A percentile compares a stretch with the other conserved stretches of the same genome.
phyloP scores from a whole-genome alignment of 2,888 invertebrate genomes.

The Hybos culiciformis region DNA sequence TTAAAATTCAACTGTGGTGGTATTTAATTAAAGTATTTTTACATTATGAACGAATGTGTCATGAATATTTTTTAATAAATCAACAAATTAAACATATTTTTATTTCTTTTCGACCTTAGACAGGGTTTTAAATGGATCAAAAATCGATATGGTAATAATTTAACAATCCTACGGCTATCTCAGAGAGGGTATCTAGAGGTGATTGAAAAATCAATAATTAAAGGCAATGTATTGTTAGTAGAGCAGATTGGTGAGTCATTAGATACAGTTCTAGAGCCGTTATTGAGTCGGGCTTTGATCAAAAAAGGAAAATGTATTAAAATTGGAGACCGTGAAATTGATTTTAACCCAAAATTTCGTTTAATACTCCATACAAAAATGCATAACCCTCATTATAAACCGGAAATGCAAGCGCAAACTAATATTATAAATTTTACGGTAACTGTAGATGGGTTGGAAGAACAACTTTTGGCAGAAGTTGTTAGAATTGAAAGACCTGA shows the following conservation, averaged over 20 bases:
- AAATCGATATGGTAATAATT: conserved; percentile 56
- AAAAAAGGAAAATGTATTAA: conserved; percentile 68
- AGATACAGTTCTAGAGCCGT: conserved; percentile 86
- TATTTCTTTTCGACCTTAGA: conserved; percentile 24
- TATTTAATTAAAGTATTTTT: too few relatives aligned
- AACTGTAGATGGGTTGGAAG: conserved; percentile 87
- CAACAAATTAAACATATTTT: too few relatives aligned
- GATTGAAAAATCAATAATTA: conserved; percentile 59
- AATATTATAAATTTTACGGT: conserved; percentile 94
- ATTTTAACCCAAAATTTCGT: conserved; percentile 68
- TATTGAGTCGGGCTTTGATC: conserved; percentile 77
- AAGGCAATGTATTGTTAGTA: conserved; percentile 65
- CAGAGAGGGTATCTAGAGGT: conserved; percentile 73
- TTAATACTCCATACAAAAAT: conserved; percentile 86
- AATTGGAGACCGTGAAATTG: conserved; percentile 89
- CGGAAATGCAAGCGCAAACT: conserved; percentile 94
- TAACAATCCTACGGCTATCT: conserved; percentile 63
- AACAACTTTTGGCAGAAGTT: conserved; percentile 85
- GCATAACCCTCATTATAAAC: conserved; percentile 93
- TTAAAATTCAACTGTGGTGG: too few relatives aligned
- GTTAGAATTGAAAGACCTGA: conserved; percentile 89
- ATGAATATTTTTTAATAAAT: too few relatives aligned
- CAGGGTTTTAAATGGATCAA: conserved; percentile 96
- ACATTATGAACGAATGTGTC: too few relatives aligned
- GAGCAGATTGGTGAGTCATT: conserved; percentile 85